Conservation (phyloP, 2,113 vertebrate species). For the Meles meles region DNA sequence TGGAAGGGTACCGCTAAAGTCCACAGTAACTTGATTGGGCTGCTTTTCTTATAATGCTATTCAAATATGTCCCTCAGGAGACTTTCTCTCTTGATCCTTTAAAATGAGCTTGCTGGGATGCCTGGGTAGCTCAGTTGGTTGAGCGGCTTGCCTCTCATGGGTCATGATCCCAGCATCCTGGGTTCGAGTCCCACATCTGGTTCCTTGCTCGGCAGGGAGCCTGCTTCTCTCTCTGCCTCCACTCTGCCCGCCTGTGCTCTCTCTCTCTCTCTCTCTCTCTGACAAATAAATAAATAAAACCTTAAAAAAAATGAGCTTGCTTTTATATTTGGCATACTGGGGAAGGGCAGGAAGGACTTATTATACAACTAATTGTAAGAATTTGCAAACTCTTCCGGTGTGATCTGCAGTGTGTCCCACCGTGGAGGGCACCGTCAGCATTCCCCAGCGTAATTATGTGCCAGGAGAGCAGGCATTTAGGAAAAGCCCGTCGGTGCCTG, state of each 20-base stretch:
- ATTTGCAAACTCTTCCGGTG: background rate
- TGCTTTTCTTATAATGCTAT: background rate
- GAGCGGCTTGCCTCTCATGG: too few relatives aligned
- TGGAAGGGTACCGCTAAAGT: background rate
- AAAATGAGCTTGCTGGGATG: background rate
- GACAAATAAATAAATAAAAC: too few relatives aligned
- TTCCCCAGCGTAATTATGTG: background rate
- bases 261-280: too few relatives aligned
- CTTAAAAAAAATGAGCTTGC: background rate
- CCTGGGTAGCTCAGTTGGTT: too few relatives aligned
- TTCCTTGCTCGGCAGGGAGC: too few relatives aligned
- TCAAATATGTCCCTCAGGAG: background rate
- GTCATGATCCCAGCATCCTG: too few relatives aligned
- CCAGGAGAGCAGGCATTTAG: background rate
- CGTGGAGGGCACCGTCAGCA: background rate
- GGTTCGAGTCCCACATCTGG: too few relatives aligned
- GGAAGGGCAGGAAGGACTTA: background rate
- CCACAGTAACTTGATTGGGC: background rate
- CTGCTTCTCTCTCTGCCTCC: too few relatives aligned
- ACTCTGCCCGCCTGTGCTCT: too few relatives aligned
- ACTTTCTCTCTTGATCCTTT: background rate
- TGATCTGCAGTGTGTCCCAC: background rate
- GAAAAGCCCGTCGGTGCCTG: fast-evolving
- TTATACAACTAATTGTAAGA: background rate
- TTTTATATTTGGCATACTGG: background rate